Evolutionary conservation across 2,797 vertebrate genomes (phyloP).

Genomic region (Pangasius sanitwongsei): DNA sequence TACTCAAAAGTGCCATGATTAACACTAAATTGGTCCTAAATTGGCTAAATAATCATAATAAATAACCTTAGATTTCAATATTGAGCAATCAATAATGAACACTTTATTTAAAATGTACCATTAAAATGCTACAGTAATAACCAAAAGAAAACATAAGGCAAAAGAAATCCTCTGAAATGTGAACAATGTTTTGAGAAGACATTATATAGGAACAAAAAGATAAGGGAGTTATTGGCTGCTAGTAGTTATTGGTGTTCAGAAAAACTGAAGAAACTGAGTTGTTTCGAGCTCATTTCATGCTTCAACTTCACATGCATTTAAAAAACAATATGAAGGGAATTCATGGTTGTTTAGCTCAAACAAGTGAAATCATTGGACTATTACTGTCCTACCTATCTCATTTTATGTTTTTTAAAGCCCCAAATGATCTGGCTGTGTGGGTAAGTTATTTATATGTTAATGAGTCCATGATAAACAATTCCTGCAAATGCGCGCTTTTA

Average conservation of each 20-base stretch:
- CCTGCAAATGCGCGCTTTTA: constrained; percentile 41
- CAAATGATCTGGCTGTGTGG: constrained; percentile 36
- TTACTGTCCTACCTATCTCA: constrained; percentile 14
- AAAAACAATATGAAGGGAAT: constrained; percentile 28
- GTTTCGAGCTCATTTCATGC: constrained; percentile 45
- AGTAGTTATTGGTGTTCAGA: background rate
- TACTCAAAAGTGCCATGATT: background rate
- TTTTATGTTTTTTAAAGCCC: constrained; percentile 7
- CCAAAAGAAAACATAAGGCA: background rate
- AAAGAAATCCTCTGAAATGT: background rate
- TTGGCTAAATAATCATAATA: background rate
- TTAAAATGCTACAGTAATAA: background rate
- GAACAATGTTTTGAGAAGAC: background rate
- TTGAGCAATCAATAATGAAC: background rate
- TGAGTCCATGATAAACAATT: constrained; percentile 50
- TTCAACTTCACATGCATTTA: constrained; percentile 38
- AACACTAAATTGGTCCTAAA: background rate
- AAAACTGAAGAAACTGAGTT: constrained; percentile 11
- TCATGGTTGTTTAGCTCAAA: constrained; percentile 2
- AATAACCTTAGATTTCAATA: background rate
- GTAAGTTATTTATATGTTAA: constrained; percentile 62
- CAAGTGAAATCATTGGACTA: constrained; percentile 10
- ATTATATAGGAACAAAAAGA: background rate
- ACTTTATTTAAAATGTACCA: background rate
- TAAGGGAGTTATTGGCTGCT: background rate